phyloP scores from a whole-genome alignment of 2,797 vertebrate genomes.

The Huso huso region DNA sequence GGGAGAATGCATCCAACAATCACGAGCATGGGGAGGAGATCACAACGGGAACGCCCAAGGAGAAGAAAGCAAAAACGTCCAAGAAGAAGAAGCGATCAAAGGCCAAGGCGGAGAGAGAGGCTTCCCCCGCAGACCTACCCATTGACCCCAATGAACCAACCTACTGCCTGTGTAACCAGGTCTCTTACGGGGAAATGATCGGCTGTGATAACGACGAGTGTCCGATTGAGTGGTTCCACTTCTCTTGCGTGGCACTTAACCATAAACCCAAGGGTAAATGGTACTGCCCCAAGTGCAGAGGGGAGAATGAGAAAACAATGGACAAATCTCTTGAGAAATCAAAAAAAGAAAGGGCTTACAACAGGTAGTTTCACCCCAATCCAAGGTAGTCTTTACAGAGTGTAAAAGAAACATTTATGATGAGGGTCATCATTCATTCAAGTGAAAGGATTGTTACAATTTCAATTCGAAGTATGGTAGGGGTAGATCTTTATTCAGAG shows the following conservation, averaged over 20 bases:
- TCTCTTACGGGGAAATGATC: conserved; percentile 98
- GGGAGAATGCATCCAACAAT: conserved; percentile 77
- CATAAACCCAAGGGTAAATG: conserved; percentile 98
- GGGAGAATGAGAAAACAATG: conserved; percentile 97
- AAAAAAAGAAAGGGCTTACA: conserved; percentile 87
- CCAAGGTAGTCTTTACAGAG: conserved; percentile 23
- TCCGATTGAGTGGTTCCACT: conserved; percentile 98
- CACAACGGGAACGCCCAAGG: conserved; percentile 70
- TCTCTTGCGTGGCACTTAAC: conserved; percentile 91
- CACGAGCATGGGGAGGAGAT: conserved; percentile 76
- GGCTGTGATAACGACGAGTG: conserved; percentile 96
- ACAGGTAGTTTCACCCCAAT: conserved; percentile 76
- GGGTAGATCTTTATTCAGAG: background rate
- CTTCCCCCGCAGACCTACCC: conserved; percentile 88
- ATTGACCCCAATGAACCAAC: conserved; percentile 97
- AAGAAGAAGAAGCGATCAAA: conserved; percentile 97
- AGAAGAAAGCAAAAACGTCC: conserved; percentile 86
- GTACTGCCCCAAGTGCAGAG: conserved; percentile 94
- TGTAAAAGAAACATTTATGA: conserved; percentile 20
- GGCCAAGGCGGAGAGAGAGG: conserved; percentile 88
- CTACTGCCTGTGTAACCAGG: conserved; percentile 94
- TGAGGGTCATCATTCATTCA: background rate
- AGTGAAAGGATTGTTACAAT: background rate
- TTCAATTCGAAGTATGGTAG: background rate
- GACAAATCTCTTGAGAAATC: conserved; percentile 93